Evolutionary conservation across 2,888 invertebrate genomes (phyloP).

Genomic region (Bruchidius siliquastri): DNA sequence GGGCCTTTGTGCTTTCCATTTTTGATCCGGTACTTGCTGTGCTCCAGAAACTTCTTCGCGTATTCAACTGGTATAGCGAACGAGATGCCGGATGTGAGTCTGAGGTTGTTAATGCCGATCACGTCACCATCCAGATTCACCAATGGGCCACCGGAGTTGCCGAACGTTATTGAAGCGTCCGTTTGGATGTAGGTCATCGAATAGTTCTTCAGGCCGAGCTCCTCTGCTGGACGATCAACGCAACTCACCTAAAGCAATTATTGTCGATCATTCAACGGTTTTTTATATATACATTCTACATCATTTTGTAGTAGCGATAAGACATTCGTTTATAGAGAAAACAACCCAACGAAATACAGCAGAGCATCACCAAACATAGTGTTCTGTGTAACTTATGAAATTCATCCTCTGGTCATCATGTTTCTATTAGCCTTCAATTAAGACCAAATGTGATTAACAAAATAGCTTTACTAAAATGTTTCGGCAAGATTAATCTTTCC

Average conservation of each 20-base stretch:
- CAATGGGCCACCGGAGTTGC: constrained; percentile 92
- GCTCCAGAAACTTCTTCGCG: constrained; percentile 72
- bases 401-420: too few relatives aligned
- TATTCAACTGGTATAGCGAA: constrained; percentile 89
- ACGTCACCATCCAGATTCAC: constrained; percentile 92
- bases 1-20: constrained; percentile 48
- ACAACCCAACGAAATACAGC: too few relatives aligned
- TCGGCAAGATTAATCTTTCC: too few relatives aligned
- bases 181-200: constrained; percentile 87
- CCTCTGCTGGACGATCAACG: constrained; percentile 63
- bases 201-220: constrained; percentile 58
- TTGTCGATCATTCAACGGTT: too few relatives aligned
- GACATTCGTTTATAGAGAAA: too few relatives aligned
- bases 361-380: too few relatives aligned
- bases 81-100: constrained; percentile 86
- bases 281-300: too few relatives aligned
- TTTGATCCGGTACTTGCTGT: constrained; percentile 16
- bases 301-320: too few relatives aligned
- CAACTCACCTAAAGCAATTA: constrained; percentile 39
- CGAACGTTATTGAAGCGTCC: constrained; percentile 91
- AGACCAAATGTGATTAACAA: too few relatives aligned
- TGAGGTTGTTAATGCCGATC: constrained; percentile 90
- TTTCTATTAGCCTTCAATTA: too few relatives aligned
- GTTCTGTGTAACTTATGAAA: too few relatives aligned
- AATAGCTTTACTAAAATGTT: too few relatives aligned